Evolutionary conservation across 1,140 invertebrate species (phyloP).

Genomic region (Oedothorax gibbosus): DNA sequence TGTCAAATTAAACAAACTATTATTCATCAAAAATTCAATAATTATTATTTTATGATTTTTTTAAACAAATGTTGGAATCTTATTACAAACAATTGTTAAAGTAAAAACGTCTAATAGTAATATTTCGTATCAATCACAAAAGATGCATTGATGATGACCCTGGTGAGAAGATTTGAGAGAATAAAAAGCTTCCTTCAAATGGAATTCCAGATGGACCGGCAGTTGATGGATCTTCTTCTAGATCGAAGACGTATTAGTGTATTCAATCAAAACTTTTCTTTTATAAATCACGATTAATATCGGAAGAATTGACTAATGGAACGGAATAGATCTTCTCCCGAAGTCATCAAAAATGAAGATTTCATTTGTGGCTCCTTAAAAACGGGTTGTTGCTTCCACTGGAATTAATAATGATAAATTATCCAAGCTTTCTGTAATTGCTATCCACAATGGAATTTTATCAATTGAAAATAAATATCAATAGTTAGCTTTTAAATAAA

Average conservation of each 20-base stretch:
- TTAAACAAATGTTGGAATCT: neutral
- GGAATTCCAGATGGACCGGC: neutral
- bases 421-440: neutral
- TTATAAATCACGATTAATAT: conserved; percentile 42
- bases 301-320: conserved; percentile 4
- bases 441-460: no score
- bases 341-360: conserved; percentile 18
- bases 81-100: neutral
- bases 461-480: no score
- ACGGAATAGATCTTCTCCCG: neutral
- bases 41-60: neutral
- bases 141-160: neutral
- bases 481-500: no score
- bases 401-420: conserved; percentile 31
- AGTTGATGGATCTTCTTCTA: neutral
- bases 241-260: neutral
- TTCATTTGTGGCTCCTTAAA: neutral
- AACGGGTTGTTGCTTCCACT: neutral
- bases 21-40: neutral
- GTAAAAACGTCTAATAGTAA: neutral
- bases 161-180: no score
- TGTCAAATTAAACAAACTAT: no score
- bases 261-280: conserved; percentile 21
- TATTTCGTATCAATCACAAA: neutral
- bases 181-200: no score